These are phyloP conservation scores for Chaetophractus vellerosus DNA, from an alignment of 2,797 vertebrate genomes.

Conservation along the genomic window DNA sequence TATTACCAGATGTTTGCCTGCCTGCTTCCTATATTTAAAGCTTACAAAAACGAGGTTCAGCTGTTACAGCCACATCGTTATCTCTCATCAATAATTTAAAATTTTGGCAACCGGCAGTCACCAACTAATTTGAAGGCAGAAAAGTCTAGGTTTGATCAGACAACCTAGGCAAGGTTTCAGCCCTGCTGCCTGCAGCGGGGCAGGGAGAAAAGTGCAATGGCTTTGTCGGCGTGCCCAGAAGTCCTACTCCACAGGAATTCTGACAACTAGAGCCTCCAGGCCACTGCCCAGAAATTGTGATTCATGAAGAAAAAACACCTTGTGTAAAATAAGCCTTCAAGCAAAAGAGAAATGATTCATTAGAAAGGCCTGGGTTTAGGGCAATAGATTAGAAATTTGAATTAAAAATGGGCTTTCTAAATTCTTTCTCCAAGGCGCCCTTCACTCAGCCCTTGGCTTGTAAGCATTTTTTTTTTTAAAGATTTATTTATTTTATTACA, in stretches of 20 bases:
- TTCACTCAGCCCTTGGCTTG: background rate
- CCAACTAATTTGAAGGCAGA: background rate
- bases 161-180: background rate
- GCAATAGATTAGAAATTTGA: background rate
- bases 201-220: background rate
- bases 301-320: conserved; percentile 61
- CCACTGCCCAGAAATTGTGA: conserved; percentile 64
- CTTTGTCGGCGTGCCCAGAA: background rate
- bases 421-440: background rate
- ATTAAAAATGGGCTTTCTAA: background rate
- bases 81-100: conserved; percentile 22
- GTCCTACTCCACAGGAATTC: conserved; percentile 16
- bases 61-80: background rate
- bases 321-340: conserved; percentile 31
- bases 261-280: conserved; percentile 12
- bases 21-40: conserved; percentile 64
- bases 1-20: conserved; percentile 66
- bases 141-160: background rate
- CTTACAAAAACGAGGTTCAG: background rate
- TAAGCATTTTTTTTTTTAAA: background rate
- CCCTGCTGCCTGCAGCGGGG: background rate
- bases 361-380: background rate
- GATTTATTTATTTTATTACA: no score
- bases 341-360: conserved; percentile 57
- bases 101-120: background rate